Percentiles rank a stretch among this genome's conserved stretches.
Conservation (phyloP, 2,113 vertebrate species). For the Candoia aspera region DNA sequence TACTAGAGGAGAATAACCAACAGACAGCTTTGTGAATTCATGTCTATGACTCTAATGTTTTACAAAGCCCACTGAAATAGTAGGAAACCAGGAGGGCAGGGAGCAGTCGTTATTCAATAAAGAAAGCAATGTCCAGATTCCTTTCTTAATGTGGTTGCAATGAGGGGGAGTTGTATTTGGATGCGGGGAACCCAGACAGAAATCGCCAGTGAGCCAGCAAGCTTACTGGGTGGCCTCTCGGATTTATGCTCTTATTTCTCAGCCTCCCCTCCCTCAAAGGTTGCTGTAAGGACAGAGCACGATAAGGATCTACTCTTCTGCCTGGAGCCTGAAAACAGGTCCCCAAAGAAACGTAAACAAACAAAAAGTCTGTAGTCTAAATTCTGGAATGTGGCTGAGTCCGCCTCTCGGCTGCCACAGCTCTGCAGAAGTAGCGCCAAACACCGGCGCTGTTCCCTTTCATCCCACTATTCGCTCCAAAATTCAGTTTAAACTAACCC, state of each 20-base stretch:
- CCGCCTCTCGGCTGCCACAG: neutral
- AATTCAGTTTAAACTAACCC: neutral
- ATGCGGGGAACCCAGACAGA: neutral
- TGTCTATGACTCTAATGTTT: neutral
- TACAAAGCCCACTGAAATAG: neutral
- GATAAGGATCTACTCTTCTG: conserved; percentile 1
- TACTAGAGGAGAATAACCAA: neutral
- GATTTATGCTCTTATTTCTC: neutral
- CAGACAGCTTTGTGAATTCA: neutral
- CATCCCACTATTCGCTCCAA: neutral
- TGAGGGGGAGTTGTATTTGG: neutral
- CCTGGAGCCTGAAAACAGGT: neutral
- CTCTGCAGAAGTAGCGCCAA: neutral
- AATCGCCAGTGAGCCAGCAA: neutral
- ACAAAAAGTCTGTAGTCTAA: neutral
- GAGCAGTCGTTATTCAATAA: neutral
- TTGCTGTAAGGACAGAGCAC: neutral
- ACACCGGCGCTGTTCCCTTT: neutral
- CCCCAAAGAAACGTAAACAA: conserved; percentile 27
- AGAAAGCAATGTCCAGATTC: neutral
- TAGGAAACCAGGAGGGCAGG: neutral
- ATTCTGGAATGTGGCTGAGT: neutral
- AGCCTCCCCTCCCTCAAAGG: conserved; percentile 1
- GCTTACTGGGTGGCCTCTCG: conserved; percentile 4
- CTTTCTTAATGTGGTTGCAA: neutral